Conservation (phyloP, 1,140 invertebrate species). For the Drosophila ercepeae region DNA sequence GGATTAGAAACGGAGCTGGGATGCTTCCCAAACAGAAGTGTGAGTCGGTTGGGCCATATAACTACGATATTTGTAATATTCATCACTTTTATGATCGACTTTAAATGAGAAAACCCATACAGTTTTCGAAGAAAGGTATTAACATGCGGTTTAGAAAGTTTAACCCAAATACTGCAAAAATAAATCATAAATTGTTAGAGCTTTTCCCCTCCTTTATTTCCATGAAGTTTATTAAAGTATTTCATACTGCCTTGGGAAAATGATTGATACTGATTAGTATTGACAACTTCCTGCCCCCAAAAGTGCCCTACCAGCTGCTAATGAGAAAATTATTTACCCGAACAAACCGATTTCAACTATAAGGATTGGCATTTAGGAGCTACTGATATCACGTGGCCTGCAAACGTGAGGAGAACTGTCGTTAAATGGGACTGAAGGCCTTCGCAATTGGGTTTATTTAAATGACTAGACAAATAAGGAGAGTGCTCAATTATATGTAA, state of each 20-base stretch:
- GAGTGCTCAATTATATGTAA: constrained; percentile 28
- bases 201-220: too few species aligned
- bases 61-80: constrained; percentile 6
- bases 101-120: background rate
- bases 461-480: constrained; percentile 41
- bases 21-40: background rate
- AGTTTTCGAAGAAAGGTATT: background rate
- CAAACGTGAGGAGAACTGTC: constrained; percentile 4
- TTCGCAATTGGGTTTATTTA: constrained; percentile 35
- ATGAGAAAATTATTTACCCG: background rate
- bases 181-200: background rate
- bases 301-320: background rate
- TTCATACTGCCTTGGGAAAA: background rate
- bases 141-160: background rate
- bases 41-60: background rate
- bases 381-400: constrained; percentile 6
- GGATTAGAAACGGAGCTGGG: constrained; percentile 70
- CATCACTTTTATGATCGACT: constrained; percentile 37
- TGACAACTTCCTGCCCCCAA: background rate
- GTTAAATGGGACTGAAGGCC: background rate
- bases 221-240: background rate
- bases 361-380: background rate
- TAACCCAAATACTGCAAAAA: too few species aligned
- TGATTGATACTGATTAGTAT: background rate
- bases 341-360: background rate